phyloP scores from a whole-genome alignment of 2,113 vertebrate species.

The Zosterops japonicus region DNA sequence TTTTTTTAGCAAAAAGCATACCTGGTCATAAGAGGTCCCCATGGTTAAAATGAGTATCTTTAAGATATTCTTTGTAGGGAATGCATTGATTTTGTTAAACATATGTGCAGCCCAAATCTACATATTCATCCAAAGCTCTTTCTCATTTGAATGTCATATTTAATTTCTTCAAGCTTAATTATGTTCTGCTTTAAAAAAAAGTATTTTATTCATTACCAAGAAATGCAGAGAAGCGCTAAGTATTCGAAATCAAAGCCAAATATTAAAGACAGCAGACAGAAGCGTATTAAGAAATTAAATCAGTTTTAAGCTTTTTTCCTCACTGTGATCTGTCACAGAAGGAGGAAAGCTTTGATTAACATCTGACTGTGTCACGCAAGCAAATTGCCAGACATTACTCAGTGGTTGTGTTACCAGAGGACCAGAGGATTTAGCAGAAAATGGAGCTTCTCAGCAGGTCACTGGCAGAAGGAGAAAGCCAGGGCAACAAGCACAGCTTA shows the following conservation, averaged over 20 bases:
- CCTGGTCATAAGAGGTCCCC: not conserved
- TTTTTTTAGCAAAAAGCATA: not conserved
- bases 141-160: conserved; percentile 55
- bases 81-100: not conserved
- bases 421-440: conserved; percentile 23
- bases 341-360: conserved; percentile 40
- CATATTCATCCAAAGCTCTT: conserved; percentile 30
- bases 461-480: not conserved
- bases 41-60: not conserved
- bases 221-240: conserved; percentile 46
- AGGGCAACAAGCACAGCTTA: not conserved
- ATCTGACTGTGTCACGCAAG: conserved; percentile 28
- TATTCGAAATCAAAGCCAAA: conserved; percentile 60
- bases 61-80: not conserved
- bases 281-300: conserved; percentile 62
- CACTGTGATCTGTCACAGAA: conserved; percentile 43
- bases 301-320: conserved; percentile 44
- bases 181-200: conserved; percentile 9
- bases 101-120: not conserved
- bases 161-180: conserved; percentile 62
- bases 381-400: conserved; percentile 18
- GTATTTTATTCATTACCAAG: conserved; percentile 56
- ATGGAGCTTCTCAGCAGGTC: not conserved
- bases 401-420: not conserved
- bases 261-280: conserved; percentile 49